Evolutionary conservation across 2,888 invertebrate species (phyloP).

Genomic region (Cephus pygmeus): DNA sequence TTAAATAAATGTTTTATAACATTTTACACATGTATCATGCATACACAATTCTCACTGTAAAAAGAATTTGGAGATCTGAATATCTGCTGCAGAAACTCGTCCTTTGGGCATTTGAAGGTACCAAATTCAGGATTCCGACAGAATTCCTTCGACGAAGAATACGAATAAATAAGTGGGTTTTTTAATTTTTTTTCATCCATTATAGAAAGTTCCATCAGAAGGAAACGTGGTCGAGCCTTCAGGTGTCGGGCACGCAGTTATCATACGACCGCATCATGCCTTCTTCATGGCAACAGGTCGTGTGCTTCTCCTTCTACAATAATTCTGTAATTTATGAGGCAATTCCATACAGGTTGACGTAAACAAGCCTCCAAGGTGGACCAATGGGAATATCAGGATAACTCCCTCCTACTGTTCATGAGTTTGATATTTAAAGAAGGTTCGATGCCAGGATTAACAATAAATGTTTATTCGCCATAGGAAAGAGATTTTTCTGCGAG

Average conservation of each 20-base stretch:
- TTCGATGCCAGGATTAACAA: neutral
- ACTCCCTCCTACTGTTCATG: conserved; percentile 11
- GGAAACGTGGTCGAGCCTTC: conserved; percentile 26
- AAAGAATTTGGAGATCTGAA: neutral
- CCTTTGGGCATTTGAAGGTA: neutral
- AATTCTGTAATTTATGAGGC: conserved; percentile 31
- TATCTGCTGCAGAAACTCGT: neutral
- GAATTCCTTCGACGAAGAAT: neutral
- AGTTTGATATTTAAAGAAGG: conserved; percentile 45
- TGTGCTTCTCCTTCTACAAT: neutral
- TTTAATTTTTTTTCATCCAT: neutral
- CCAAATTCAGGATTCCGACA: neutral
- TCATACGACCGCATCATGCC: conserved; percentile 36
- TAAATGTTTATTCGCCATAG: neutral
- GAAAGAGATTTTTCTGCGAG: conserved; percentile 8
- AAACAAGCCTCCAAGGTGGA: conserved; percentile 56
- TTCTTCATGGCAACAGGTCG: neutral
- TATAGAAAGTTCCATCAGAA: neutral
- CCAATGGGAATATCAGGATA: conserved; percentile 47
- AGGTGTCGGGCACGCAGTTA: conserved; percentile 29
- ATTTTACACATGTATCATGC: neutral
- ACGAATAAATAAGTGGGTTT: neutral
- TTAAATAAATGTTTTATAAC: neutral
- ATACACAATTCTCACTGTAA: neutral
- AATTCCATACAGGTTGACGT: conserved; percentile 19